These are phyloP conservation scores for Drosophila paramelanica DNA, from an alignment of 2,888 invertebrate genomes.

Conservation along the genomic window DNA sequence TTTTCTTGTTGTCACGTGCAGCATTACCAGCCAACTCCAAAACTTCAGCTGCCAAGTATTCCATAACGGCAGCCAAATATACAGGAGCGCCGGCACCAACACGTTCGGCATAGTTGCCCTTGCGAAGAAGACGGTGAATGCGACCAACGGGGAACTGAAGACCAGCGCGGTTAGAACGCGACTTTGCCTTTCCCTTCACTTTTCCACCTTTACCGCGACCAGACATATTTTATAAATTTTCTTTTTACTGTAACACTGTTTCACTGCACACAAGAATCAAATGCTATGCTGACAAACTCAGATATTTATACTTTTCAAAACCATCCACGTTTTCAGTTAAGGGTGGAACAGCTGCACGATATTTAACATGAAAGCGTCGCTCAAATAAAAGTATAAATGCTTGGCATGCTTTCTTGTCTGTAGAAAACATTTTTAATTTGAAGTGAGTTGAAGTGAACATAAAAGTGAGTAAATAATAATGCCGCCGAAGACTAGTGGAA, in stretches of 20 bases:
- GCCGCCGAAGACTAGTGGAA: conserved; percentile 84
- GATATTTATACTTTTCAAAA: no score
- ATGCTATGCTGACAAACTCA: not conserved
- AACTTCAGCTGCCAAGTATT: conserved; percentile 89
- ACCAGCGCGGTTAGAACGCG: conserved; percentile 87
- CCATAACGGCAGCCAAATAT: conserved; percentile 87
- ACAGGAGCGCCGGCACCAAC: conserved; percentile 86
- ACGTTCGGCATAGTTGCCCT: conserved; percentile 86
- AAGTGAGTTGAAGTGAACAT: no score
- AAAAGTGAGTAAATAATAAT: conserved; percentile 33
- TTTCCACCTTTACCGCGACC: conserved; percentile 84
- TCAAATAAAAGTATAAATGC: no score
- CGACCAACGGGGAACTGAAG: conserved; percentile 88
- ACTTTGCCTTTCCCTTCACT: conserved; percentile 84
- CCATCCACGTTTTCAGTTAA: no score
- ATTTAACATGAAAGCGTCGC: no score
- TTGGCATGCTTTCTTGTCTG: no score
- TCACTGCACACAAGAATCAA: conserved; percentile 12
- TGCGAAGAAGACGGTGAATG: conserved; percentile 87
- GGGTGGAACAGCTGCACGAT: no score
- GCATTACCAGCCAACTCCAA: conserved; percentile 89
- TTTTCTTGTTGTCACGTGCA: conserved; percentile 89
- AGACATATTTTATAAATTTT: conserved; percentile 84
- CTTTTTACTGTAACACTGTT: conserved; percentile 7
- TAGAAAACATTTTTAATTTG: not conserved